Conservation (phyloP, 2,797 vertebrate species). For the Meriones psammophilus region DNA sequence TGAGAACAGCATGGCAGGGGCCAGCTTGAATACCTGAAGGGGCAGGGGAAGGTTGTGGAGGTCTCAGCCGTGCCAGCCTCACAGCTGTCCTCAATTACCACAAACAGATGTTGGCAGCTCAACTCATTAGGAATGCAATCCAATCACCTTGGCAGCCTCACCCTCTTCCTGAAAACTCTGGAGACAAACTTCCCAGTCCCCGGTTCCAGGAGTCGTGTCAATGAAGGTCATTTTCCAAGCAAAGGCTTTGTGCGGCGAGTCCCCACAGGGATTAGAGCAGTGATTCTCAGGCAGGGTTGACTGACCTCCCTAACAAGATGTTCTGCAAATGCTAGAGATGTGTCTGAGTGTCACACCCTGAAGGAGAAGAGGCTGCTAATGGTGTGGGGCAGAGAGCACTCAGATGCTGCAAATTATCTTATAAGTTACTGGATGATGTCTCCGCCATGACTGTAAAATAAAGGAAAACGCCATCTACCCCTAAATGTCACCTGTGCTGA, state of each 20-base stretch:
- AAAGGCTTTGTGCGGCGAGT: not conserved
- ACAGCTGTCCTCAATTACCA: slow-evolving; percentile 81
- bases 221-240: slow-evolving; percentile 29
- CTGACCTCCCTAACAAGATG: not conserved
- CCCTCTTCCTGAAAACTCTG: slow-evolving; percentile 63
- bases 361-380: not conserved
- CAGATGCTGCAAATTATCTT: not conserved
- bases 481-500: not conserved
- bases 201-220: not conserved
- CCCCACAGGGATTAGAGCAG: not conserved
- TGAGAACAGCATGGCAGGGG: slow-evolving; percentile 55
- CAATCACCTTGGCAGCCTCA: slow-evolving; percentile 73
- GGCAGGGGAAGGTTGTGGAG: slow-evolving; percentile 28
- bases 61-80: slow-evolving; percentile 21
- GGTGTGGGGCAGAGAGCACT: not conserved
- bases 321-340: not conserved
- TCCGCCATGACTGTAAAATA: not conserved
- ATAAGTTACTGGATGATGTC: not conserved
- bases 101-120: slow-evolving; percentile 80
- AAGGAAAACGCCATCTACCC: not conserved
- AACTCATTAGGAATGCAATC: slow-evolving; percentile 76
- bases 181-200: not conserved
- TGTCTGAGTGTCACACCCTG: not conserved
- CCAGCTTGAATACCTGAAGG: slow-evolving; percentile 64
- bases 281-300: not conserved